These are phyloP conservation scores for Lagorchestes hirsutus DNA, from an alignment of 2,797 vertebrate species.

Conservation along the genomic window DNA sequence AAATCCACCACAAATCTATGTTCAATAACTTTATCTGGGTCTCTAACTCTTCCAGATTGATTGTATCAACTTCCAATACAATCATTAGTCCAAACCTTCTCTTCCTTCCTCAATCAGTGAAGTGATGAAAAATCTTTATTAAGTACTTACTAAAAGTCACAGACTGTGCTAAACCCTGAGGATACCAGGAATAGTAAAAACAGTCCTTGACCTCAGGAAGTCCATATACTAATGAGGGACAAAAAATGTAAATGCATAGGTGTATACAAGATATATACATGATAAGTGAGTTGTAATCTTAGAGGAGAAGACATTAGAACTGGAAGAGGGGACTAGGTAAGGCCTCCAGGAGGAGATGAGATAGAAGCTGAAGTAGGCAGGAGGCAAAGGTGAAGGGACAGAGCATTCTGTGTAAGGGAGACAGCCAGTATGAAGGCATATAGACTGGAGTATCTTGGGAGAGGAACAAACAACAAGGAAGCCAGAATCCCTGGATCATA, in stretches of 20 bases:
- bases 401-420: not conserved
- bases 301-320: too few species aligned
- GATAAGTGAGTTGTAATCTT: too few species aligned
- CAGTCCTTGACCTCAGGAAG: not conserved
- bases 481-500: not conserved
- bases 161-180: too few species aligned
- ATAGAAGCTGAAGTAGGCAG: not conserved
- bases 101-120: not conserved
- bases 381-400: not conserved
- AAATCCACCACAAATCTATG: not conserved
- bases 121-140: not conserved
- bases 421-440: not conserved
- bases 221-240: not conserved
- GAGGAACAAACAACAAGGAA: too few species aligned
- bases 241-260: not conserved
- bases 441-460: not conserved
- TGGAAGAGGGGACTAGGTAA: too few species aligned
- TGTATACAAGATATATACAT: too few species aligned
- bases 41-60: not conserved
- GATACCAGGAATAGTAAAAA: too few species aligned
- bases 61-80: not conserved
- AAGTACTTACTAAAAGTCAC: too few species aligned
- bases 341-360: too few species aligned
- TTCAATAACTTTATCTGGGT: not conserved
- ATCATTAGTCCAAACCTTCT: not conserved